Evolutionary conservation across 2,113 vertebrate species (phyloP).

Genomic region (Penelope pileata): DNA sequence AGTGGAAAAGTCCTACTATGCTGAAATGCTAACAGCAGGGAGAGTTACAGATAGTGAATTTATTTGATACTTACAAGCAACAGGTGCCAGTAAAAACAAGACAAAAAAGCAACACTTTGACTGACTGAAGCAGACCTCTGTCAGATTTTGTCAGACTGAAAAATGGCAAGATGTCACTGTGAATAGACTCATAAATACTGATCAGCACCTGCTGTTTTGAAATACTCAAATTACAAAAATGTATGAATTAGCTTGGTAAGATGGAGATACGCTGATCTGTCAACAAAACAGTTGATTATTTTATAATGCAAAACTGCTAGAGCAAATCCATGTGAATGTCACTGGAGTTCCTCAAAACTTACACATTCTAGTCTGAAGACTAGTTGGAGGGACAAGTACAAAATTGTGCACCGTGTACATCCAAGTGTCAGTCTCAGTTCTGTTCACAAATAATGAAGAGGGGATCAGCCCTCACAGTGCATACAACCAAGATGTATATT

Average conservation of each 20-base stretch:
- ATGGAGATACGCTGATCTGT: background rate
- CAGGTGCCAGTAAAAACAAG: background rate
- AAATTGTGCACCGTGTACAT: background rate
- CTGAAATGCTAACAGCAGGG: slow-evolving; percentile 19
- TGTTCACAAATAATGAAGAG: background rate
- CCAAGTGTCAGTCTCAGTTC: background rate
- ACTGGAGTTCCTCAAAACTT: background rate
- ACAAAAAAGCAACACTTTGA: background rate
- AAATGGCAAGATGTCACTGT: background rate
- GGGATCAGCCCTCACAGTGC: background rate
- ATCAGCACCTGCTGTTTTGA: background rate
- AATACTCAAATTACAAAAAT: background rate
- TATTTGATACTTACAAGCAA: slow-evolving; percentile 2
- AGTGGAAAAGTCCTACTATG: background rate
- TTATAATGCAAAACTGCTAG: background rate
- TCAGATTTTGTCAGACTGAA: background rate
- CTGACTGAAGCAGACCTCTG: slow-evolving; percentile 3
- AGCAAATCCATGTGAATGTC: background rate
- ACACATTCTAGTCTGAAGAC: background rate
- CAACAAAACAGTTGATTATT: background rate
- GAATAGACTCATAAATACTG: slow-evolving; percentile 1
- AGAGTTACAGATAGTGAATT: slow-evolving; percentile 11
- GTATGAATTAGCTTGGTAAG: background rate
- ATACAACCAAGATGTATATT: background rate
- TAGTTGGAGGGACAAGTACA: background rate